Percentiles rank a stretch among this genome's conserved stretches.
phyloP scores from a whole-genome alignment of 2,113 vertebrate genomes.

The Dinomys branickii region DNA sequence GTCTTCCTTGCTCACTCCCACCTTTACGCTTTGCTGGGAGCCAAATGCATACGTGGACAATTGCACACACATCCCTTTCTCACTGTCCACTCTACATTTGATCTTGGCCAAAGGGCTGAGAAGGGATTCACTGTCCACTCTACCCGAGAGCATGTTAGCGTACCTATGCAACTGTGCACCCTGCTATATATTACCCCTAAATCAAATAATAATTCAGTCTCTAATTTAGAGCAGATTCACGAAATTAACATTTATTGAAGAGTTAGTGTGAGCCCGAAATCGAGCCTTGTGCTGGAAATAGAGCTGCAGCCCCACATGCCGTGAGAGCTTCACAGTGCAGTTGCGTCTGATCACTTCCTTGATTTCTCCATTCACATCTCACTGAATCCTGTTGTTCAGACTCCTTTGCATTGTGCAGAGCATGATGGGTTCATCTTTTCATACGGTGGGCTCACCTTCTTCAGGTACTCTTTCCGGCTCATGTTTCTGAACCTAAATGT shows the following conservation, averaged over 20 bases:
- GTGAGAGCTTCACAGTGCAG: background rate
- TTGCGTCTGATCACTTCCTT: background rate
- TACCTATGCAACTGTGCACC: background rate
- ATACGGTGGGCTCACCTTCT: background rate
- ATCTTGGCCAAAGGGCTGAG: no score
- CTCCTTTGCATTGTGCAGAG: background rate
- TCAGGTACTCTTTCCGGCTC: background rate
- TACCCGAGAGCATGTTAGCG: background rate
- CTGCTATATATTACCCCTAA: background rate
- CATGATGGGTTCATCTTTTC: background rate
- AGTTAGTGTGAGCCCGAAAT: background rate
- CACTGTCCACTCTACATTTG: no score
- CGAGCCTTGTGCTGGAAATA: background rate
- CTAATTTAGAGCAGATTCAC: background rate
- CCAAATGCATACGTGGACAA: background rate
- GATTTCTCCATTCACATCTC: background rate
- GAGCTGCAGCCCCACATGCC: background rate
- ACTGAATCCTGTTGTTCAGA: background rate
- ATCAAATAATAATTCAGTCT: background rate
- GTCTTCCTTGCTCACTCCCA: background rate
- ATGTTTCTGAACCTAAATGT: background rate
- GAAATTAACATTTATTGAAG: background rate
- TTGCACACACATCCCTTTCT: background rate
- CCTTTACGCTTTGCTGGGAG: background rate
- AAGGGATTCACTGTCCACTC: no score